Evolutionary conservation across 2,888 invertebrate genomes (phyloP), one percentile per base, ranked within the genome.

Genomic region (Drosophila sordidula): DNA sequence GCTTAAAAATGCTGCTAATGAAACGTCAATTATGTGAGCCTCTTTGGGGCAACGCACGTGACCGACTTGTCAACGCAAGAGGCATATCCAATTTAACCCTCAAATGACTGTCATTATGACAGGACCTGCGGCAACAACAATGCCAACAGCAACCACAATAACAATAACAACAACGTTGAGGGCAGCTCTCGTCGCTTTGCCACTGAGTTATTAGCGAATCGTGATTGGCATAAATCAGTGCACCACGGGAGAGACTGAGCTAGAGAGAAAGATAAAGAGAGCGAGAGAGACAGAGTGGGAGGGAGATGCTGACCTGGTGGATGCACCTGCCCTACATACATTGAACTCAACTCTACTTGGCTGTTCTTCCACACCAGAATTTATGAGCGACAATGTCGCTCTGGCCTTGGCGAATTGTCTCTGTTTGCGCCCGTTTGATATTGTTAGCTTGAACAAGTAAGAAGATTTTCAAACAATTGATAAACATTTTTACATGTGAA

Each of bases 141-240:
- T 26, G 55, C 1, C 18, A 38, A 11, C 68, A 39, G 1, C 44
- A 49, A 14, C 22, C 42, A 47, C 38, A 64, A 49, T 44, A 70
- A 52, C 54, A 57, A 63, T 18, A 67, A 65, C 50, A 56, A 45
- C 66, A 66, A 46, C 56, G 64, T 62, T 57, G 74, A 77, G 68
- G 78, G 49, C 56, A 77, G 52, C 64, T 63, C 58, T 75, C 76
- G 51, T 67, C 77, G 71, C 69, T 70, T 44, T 63, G 61, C 71
- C 69, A 70, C 69, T 89, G 89, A 90, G 89, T 90, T 90, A 90
- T 89, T 86, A 86, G 86, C 75, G 63, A 78, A 81, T 71, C 88
- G 90, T 89, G 88, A 90, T 89, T 90, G 88, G 88, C 88, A 89
- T 89, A 89, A 88, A 90, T 90, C 90, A 88, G 86, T 87, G 80